phyloP scores from a whole-genome alignment of 2,888 invertebrate genomes.

The Zonitis immaculata region DNA sequence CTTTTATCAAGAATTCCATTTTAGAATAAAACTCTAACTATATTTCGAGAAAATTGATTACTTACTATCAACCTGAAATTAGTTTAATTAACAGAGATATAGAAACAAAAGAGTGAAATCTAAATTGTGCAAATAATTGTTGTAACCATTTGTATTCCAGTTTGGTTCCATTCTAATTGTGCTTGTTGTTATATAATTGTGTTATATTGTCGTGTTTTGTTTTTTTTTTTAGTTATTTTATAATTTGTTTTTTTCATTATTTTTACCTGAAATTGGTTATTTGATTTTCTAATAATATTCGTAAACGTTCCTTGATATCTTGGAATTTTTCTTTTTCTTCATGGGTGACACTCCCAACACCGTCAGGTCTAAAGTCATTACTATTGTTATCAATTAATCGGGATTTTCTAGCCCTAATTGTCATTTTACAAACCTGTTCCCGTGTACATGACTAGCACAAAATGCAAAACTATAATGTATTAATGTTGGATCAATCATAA shows the following conservation, averaged over 20 bases:
- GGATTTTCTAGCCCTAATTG: constrained; percentile 37
- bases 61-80: constrained; percentile 15
- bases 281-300: constrained; percentile 91
- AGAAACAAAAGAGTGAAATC: too few species aligned
- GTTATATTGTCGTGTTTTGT: constrained; percentile 6
- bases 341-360: constrained; percentile 96
- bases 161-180: constrained; percentile 8
- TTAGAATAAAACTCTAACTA: too few species aligned
- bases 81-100: constrained; percentile 3
- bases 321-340: constrained; percentile 98
- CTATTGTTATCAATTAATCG: constrained; percentile 49
- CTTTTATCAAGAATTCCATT: too few species aligned
- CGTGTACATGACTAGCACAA: constrained; percentile 98
- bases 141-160: constrained; percentile 9
- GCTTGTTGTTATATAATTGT: constrained; percentile 8
- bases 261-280: constrained; percentile 94
- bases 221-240: constrained; percentile 5
- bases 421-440: constrained; percentile 75
- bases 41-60: constrained; percentile 1
- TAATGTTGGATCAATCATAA: constrained; percentile 96
- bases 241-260: constrained; percentile 5
- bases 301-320: constrained; percentile 92
- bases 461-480: constrained; percentile 99
- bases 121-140: too few species aligned
- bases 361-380: constrained; percentile 80